phyloP scores from a whole-genome alignment of 2,113 vertebrate species.

The Pycnonotus jocosus region DNA sequence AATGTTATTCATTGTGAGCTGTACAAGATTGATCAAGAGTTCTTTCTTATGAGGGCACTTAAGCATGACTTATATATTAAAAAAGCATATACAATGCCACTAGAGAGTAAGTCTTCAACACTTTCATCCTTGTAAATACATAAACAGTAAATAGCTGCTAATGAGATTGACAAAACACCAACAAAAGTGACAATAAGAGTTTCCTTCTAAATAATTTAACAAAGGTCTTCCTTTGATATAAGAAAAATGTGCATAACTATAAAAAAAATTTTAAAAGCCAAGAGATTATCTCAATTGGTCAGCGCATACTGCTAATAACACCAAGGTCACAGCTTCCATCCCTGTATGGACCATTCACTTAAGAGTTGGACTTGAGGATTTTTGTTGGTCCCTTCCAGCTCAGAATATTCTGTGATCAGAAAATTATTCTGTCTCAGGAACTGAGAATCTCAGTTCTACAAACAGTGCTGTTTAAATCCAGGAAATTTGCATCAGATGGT shows the following conservation, averaged over 20 bases:
- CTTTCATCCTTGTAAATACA: background rate
- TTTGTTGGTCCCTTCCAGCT: background rate
- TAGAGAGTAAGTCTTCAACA: background rate
- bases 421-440: background rate
- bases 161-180: background rate
- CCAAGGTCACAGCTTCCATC: fast-evolving
- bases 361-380: background rate
- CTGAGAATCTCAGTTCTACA: background rate
- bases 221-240: background rate
- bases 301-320: background rate
- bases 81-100: background rate
- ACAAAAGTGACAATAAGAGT: background rate
- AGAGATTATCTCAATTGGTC: background rate
- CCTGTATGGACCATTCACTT: background rate
- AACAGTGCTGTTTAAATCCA: background rate
- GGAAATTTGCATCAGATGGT: background rate
- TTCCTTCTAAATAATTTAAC: background rate
- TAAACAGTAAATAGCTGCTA: background rate
- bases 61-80: background rate
- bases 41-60: background rate
- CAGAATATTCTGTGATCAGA: background rate
- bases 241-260: background rate
- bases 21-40: background rate
- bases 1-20: background rate
- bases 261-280: background rate